A percentile compares a stretch with the other conserved stretches of the same genome.
These are phyloP conservation scores for Ceratina japonica DNA, from an alignment of 1,140 invertebrate genomes.

Conservation along the genomic window DNA sequence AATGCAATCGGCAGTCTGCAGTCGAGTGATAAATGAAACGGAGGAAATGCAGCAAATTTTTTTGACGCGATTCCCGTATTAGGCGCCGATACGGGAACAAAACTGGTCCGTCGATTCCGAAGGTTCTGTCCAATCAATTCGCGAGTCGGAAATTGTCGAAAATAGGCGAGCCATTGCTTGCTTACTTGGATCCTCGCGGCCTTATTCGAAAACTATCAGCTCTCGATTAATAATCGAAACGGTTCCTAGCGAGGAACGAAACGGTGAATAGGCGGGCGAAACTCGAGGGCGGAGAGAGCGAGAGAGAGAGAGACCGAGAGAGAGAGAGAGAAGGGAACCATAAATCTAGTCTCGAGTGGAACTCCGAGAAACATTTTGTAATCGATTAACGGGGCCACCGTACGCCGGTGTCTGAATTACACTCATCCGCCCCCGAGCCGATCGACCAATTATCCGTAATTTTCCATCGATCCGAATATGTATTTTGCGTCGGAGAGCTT, in stretches of 20 bases:
- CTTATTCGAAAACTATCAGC: conserved; percentile 15
- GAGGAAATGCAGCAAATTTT: not conserved
- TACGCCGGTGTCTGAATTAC: conserved; percentile 69
- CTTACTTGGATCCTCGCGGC: conserved; percentile 27
- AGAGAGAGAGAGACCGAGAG: too few species aligned
- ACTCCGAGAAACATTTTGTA: conserved; percentile 58
- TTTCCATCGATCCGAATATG: conserved; percentile 65
- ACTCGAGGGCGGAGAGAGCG: not conserved
- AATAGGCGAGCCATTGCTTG: conserved; percentile 31
- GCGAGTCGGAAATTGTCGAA: conserved; percentile 54
- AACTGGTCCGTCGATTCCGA: conserved; percentile 34
- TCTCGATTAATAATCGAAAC: conserved; percentile 7
- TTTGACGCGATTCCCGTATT: not conserved
- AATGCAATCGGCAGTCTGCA: too few species aligned
- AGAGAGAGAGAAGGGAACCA: not conserved
- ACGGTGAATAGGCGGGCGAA: not conserved
- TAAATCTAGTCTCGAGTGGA: conserved; percentile 48
- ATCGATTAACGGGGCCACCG: conserved; percentile 68
- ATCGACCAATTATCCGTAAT: conserved; percentile 66
- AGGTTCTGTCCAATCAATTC: conserved; percentile 34
- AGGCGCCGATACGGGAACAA: conserved; percentile 6
- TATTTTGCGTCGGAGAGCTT: conserved; percentile 27
- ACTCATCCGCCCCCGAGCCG: conserved; percentile 53
- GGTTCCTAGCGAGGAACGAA: too few species aligned
- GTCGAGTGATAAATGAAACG: not conserved